Percentiles rank a stretch among this genome's conserved stretches.
These are phyloP conservation scores for Anthophora plumipes DNA, from an alignment of 2,888 invertebrate species.

Conservation along the genomic window DNA sequence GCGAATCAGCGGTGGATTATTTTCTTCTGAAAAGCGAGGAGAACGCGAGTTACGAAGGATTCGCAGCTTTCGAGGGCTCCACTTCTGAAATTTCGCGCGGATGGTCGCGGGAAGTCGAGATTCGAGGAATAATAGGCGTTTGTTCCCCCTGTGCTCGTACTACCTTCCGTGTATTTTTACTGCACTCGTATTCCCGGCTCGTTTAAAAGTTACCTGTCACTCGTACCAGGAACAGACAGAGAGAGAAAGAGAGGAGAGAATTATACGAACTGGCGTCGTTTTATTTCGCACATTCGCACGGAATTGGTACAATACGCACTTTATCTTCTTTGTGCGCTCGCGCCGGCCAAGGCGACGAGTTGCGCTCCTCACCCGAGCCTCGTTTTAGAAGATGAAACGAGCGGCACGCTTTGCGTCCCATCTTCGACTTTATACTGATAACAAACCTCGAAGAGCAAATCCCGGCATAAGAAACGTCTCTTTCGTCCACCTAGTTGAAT, in stretches of 20 bases:
- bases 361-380: constrained; percentile 1
- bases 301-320: constrained; percentile 65
- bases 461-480: background rate
- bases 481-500: too few relatives aligned
- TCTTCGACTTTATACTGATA: background rate
- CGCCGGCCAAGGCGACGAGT: constrained; percentile 6
- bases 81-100: constrained; percentile 15
- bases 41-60: too few relatives aligned
- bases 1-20: too few relatives aligned
- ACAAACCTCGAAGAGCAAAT: background rate
- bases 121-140: constrained; percentile 55
- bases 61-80: too few relatives aligned
- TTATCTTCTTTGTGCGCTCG: constrained; percentile 52
- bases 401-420: background rate
- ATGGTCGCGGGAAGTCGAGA: constrained; percentile 21
- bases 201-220: constrained; percentile 60
- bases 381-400: constrained; percentile 10
- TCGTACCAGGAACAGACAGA: constrained; percentile 2
- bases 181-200: constrained; percentile 39
- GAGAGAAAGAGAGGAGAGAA: background rate
- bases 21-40: too few relatives aligned
- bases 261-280: background rate
- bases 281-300: constrained; percentile 42
- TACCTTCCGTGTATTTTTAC: constrained; percentile 58
- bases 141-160: constrained; percentile 39